These are phyloP conservation scores for Liposcelis brunnea DNA, from an alignment of 2,888 invertebrate genomes.

Conservation along the genomic window DNA sequence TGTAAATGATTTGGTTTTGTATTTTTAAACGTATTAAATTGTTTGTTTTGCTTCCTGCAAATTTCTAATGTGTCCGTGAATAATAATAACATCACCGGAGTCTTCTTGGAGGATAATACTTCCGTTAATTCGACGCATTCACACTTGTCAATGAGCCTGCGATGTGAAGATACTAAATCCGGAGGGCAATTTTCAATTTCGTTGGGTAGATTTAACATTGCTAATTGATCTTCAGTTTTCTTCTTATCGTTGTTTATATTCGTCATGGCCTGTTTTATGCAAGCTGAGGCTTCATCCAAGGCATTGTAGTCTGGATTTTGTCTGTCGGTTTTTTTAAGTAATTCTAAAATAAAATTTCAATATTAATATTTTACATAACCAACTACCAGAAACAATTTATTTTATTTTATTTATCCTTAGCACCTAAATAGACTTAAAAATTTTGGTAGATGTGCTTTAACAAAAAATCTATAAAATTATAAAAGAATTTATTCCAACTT, in stretches of 20 bases:
- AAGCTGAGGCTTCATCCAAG: conserved; percentile 68
- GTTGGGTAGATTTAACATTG: conserved; percentile 93
- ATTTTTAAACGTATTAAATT: conserved; percentile 49
- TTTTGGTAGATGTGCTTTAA: no score
- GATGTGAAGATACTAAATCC: conserved; percentile 81
- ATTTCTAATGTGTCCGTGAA: conserved; percentile 93
- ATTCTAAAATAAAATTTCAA: conserved; percentile 40
- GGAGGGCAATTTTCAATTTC: conserved; percentile 97
- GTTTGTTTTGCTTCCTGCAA: conserved; percentile 53
- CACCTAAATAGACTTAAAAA: no score
- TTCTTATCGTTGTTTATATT: conserved; percentile 96
- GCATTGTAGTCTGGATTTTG: conserved; percentile 74
- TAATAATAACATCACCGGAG: conserved; percentile 70
- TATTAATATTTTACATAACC: no score
- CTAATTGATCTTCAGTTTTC: conserved; percentile 87
- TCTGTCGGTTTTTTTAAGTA: conserved; percentile 79
- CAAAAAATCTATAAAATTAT: no score
- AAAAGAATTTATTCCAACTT: no score
- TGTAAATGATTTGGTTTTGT: conserved; percentile 41
- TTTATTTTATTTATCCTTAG: no score
- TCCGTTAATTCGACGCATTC: conserved; percentile 79
- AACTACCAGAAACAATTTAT: no score
- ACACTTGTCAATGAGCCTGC: conserved; percentile 70
- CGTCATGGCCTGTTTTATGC: conserved; percentile 83
- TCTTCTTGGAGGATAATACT: conserved; percentile 36